phyloP scores from a whole-genome alignment of 1,140 invertebrate species.

The Neuroterus valhalla region DNA sequence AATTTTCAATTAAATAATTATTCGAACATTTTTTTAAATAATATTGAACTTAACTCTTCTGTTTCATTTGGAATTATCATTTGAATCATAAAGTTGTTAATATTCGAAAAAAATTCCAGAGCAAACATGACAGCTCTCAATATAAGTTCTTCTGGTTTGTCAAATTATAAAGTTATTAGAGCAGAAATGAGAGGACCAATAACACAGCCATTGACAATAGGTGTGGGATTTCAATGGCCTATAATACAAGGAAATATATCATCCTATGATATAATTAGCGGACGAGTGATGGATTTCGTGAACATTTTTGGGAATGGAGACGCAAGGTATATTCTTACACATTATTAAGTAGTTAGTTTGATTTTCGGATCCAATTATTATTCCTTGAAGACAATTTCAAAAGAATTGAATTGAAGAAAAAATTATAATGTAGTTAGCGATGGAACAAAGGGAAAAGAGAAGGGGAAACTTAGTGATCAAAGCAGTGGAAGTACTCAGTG shows the following conservation, averaged over 20 bases:
- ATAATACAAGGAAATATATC: conserved; percentile 26
- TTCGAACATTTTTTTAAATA: background rate
- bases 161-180: conserved; percentile 35
- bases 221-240: conserved; percentile 36
- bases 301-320: conserved; percentile 38
- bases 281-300: conserved; percentile 15
- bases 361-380: no score
- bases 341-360: no score
- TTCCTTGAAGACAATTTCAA: no score
- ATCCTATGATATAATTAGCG: conserved; percentile 17
- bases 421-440: no score
- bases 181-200: conserved; percentile 36
- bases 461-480: no score
- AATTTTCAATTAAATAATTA: background rate
- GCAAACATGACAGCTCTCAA: background rate
- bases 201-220: conserved; percentile 30
- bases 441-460: no score
- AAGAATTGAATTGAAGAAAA: no score
- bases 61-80: background rate
- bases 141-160: conserved; percentile 34
- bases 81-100: background rate
- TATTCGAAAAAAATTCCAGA: background rate
- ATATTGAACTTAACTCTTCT: background rate
- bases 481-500: no score
- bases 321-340: conserved; percentile 30